Base-by-base conservation (phyloP, 2,888 invertebrate species). In the Synergus gifuensis region DNA sequence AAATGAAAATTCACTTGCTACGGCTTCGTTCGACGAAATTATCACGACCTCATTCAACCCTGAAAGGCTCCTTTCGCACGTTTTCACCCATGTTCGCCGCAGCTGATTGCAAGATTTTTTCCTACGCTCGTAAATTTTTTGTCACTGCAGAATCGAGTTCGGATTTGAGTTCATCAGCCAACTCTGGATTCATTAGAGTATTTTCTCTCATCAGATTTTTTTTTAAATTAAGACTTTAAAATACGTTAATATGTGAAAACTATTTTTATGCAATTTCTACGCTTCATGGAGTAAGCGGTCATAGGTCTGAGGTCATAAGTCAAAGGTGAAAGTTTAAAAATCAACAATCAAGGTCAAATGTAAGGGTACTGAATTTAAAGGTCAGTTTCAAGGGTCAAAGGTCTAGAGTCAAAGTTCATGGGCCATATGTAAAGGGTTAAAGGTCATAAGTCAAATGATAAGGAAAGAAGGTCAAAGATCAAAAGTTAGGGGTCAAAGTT, bases 91-190 rank as follows among this genome's bases (percentile, higher is more conserved):
- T 42, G 28, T 42, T 62, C 62, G 14, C 8, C n/a, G 36, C 46
- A 49, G 54, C 36, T 73, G 69, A 73, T 73, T 73, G 69, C 69
- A 49, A 73, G 69, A 54, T 36, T 73, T 73, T 73, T 69, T n/a
- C 28, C 36, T 73, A 49, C n/a, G n/a, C 69, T 36, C 69, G 28
- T 54, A n/a, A 18, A 36, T 73, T 54, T 73, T 67, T 69, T 73
- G 36, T n/a, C 69, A 73, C 28, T 49, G 54, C 9, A 73, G 36
- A 73, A 49, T 28, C 54, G 16, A 73, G 16, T 4, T 16, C 11
- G 49, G 36, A 73, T 73, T 73, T 73, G 46, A 14, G 36, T 36
- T 73, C 69, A 73, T 73, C 69, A 49, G 49, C 36, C 28, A 73
- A 46, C 69, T 69, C 36, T 73, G 36, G 69, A 73, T 73, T 73